Evolutionary conservation across 2,113 vertebrate genomes (phyloP).

Genomic region (Agapornis roseicollis): DNA sequence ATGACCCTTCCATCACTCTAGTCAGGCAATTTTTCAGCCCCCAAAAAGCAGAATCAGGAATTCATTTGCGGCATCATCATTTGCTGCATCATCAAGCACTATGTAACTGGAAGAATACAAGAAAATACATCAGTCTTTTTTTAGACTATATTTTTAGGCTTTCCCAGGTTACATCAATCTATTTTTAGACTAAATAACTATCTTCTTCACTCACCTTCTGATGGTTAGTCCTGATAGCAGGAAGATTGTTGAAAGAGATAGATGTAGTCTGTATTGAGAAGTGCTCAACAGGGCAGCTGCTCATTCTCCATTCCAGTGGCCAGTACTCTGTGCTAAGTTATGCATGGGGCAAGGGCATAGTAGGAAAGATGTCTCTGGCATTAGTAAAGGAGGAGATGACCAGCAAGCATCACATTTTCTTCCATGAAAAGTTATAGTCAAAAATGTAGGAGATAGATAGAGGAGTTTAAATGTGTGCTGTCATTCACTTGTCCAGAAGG

Average conservation of each 20-base stretch:
- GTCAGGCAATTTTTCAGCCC: not conserved
- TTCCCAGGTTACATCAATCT: not conserved
- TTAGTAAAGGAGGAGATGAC: not conserved
- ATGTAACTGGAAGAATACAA: not conserved
- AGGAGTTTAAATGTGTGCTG: not conserved
- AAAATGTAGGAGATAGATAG: not conserved
- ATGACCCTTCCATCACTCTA: not conserved
- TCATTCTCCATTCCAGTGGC: not conserved
- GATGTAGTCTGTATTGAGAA: not conserved
- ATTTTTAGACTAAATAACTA: not conserved
- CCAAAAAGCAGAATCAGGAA: slow-evolving; percentile 1
- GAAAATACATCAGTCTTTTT: not conserved
- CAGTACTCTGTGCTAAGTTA: not conserved
- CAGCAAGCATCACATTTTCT: not conserved
- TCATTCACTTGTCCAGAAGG: not conserved
- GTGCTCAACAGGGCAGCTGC: not conserved
- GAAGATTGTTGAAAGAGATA: not conserved
- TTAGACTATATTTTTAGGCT: not conserved
- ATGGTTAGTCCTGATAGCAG: not conserved
- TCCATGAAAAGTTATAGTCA: not conserved
- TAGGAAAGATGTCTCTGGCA: not conserved
- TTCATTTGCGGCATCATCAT: slow-evolving; percentile 7
- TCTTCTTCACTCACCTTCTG: not conserved
- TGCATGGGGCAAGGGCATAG: not conserved
- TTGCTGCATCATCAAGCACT: not conserved